Conservation (phyloP, 2,113 vertebrate genomes). For the Actinemys pallida region DNA sequence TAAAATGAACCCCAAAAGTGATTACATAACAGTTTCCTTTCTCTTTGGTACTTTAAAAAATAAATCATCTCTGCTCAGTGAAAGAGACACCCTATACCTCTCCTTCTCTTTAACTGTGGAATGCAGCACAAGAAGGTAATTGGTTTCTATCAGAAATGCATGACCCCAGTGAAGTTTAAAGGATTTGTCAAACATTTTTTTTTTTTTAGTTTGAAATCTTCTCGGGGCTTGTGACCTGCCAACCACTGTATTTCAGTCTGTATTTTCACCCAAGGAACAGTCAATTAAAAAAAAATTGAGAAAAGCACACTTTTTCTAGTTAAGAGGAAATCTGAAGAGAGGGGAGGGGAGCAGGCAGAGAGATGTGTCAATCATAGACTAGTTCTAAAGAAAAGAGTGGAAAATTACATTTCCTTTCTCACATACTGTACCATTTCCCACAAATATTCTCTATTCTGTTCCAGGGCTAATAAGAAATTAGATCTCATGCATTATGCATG, state of each 20-base stretch:
- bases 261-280: rapidly evolving
- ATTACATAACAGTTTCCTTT: not conserved
- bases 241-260: not conserved
- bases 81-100: not conserved
- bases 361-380: not conserved
- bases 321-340: not conserved
- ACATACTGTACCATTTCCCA: not conserved
- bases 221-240: not conserved
- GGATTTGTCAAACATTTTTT: not conserved
- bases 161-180: not conserved
- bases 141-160: not conserved
- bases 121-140: not conserved
- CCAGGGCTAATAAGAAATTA: slow-evolving; percentile 12
- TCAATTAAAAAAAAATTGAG: not conserved
- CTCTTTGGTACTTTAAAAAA: not conserved
- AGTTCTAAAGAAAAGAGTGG: not conserved
- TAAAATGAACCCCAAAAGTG: not conserved
- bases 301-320: not conserved
- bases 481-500: not conserved
- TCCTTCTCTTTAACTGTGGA: not conserved
- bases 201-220: not conserved
- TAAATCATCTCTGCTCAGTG: not conserved
- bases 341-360: not conserved
- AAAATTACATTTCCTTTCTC: not conserved
- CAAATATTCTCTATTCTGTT: not conserved